A percentile compares a stretch with the other conserved stretches of the same genome.
phyloP scores from a whole-genome alignment of 2,888 invertebrate species.

The Allacma fusca region DNA sequence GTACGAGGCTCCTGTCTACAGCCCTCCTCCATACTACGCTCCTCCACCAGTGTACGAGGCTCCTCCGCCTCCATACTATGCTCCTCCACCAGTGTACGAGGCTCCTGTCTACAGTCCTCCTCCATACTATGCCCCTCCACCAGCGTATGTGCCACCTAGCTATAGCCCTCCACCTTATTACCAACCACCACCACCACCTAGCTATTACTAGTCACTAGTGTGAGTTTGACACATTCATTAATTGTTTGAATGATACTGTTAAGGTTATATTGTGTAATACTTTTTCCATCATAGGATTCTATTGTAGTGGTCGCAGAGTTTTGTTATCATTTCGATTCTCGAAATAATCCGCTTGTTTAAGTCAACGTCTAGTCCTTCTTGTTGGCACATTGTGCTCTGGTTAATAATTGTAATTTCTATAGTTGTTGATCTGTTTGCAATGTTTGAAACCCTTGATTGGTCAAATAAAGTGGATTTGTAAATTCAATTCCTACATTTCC shows the following conservation, averaged over 20 bases:
- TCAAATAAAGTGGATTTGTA: no score
- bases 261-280: background rate
- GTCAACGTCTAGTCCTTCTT: slow-evolving; percentile 13
- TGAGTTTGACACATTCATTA: background rate
- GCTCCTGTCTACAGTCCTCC: background rate
- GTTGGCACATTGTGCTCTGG: background rate
- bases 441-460: no score
- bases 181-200: slow-evolving; percentile 23
- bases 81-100: slow-evolving; percentile 26
- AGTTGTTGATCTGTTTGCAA: no score
- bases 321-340: background rate
- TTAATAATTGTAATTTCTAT: background rate
- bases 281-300: background rate
- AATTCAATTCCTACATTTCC: no score
- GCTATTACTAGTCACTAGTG: slow-evolving; percentile 15
- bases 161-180: slow-evolving; percentile 25
- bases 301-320: slow-evolving; percentile 1
- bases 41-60: slow-evolving; percentile 14
- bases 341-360: background rate
- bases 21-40: background rate
- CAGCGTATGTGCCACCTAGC: slow-evolving; percentile 17
- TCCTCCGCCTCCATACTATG: background rate
- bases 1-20: slow-evolving; percentile 26
- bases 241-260: slow-evolving; percentile 1
- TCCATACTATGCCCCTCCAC: background rate